Conservation (phyloP, 2,797 vertebrate genomes). For the Tokudaia tokunoshimensis region DNA sequence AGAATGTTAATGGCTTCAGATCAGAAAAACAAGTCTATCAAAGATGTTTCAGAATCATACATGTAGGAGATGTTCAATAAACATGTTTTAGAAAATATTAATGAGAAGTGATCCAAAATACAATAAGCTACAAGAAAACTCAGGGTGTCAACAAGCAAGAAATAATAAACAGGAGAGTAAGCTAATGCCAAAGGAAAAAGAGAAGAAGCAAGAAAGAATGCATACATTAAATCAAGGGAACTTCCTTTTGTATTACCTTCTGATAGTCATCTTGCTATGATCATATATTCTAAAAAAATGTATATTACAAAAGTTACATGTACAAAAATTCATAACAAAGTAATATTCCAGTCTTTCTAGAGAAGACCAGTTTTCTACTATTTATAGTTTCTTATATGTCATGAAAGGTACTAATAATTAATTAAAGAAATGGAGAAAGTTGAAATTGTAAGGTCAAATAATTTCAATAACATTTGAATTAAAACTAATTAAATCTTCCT, state of each 20-base stretch:
- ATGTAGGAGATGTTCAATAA: neutral
- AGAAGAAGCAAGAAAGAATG: neutral
- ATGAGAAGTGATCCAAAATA: neutral
- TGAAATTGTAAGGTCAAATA: neutral
- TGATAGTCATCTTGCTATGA: neutral
- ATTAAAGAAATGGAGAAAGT: neutral
- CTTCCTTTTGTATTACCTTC: neutral
- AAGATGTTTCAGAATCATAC: neutral
- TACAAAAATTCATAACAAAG: neutral
- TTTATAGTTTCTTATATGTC: neutral
- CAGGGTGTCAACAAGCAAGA: neutral
- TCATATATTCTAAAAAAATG: constrained; percentile 17
- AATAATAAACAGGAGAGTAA: neutral
- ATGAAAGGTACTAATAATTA: neutral
- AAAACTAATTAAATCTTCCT: neutral
- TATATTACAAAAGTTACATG: neutral
- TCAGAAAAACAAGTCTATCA: neutral
- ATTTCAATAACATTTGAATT: constrained; percentile 27
- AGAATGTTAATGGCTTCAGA: neutral
- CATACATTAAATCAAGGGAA: neutral
- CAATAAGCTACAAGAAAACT: neutral
- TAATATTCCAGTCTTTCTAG: neutral
- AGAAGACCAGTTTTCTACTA: neutral
- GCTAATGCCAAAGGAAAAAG: neutral
- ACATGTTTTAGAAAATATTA: neutral